phyloP scores from a whole-genome alignment of 2,888 invertebrate genomes.

The Acheta domesticus region DNA sequence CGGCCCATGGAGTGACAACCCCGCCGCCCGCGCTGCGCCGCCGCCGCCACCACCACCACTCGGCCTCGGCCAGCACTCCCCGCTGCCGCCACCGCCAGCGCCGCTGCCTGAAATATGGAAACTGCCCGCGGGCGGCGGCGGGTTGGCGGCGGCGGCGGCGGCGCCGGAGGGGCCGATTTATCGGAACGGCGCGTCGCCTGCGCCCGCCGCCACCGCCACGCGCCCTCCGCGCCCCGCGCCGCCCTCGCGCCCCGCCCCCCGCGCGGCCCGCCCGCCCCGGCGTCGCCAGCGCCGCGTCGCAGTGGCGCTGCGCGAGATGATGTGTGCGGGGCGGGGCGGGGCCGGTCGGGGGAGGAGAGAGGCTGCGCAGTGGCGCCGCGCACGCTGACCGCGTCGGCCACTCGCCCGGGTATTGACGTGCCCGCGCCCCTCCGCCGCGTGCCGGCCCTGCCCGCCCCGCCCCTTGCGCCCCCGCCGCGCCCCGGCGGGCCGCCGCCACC shows the following conservation, averaged over 20 bases:
- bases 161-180: background rate
- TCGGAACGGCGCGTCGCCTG: slow-evolving; percentile 18
- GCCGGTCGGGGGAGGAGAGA: slow-evolving; percentile 20
- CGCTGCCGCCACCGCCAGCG: background rate
- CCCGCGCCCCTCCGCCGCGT: slow-evolving; percentile 34
- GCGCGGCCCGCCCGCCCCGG: background rate
- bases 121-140: background rate
- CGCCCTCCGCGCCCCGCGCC: background rate
- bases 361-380: slow-evolving; percentile 25
- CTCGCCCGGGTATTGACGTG: slow-evolving; percentile 34
- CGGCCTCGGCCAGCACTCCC: background rate
- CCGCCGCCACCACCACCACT: background rate
- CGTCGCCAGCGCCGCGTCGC: background rate
- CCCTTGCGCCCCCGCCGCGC: slow-evolving; percentile 31
- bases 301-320: slow-evolving; percentile 28
- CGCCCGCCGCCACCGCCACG: background rate
- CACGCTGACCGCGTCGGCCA: slow-evolving; percentile 19
- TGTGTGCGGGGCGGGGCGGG: slow-evolving; percentile 29
- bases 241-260: background rate
- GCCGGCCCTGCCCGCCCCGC: slow-evolving; percentile 36
- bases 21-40: background rate
- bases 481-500: slow-evolving; percentile 34
- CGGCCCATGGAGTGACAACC: slow-evolving; percentile 18
- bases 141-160: background rate
- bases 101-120: slow-evolving; percentile 3